Evolutionary conservation across 1,140 invertebrate species (phyloP), one percentile per base, ranked within the genome.

Genomic region (Aradophagus sp.): DNA sequence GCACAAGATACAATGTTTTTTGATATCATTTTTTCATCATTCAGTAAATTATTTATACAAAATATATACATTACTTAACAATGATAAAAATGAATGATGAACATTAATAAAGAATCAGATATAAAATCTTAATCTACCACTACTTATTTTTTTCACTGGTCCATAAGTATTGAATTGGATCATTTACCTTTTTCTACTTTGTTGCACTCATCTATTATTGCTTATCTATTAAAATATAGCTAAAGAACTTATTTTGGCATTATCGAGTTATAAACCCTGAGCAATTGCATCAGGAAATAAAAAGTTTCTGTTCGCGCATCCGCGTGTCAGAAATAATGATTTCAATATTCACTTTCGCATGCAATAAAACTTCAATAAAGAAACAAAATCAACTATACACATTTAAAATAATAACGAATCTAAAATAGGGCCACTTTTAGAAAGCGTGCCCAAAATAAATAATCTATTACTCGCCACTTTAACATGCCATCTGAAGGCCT

Each of bases 211-310:
- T 58, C 69, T 75, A 80, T 80, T 84, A 83, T 83, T 84, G 82
- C 83, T 85, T 84, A 50, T 77, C 74, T 66, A 73, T 81, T 77
- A 78, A 79, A 80, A 75, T 80, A 75, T 70, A 80, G 74, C 66
- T 76, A 74, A 36, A 61, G 26, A 77, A 80, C 77, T 79, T 52
- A 73, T 74, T 84, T 83, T 83, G 80, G 80, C 80, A 82, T 83
- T 75, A 77, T 74, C 77, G 75, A 82, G 74, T 81, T 77, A 77
- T 74, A 69, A 80, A 80, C 75, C 75, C 79, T 80, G 77, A 80
- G 77, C 78, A 77, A 76, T 47, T 73, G 76, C 75, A 58, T 67
- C 75, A 31, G 31, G 50, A 56, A 41, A 44, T 11, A 39, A 27
- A 58, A 66, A 19, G 19, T 29, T 17, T 29, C 10, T 31, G 39